Evolutionary conservation across 2,888 invertebrate genomes (phyloP), one percentile per base, ranked within the genome.

Genomic region (Hyposoter didymator): DNA sequence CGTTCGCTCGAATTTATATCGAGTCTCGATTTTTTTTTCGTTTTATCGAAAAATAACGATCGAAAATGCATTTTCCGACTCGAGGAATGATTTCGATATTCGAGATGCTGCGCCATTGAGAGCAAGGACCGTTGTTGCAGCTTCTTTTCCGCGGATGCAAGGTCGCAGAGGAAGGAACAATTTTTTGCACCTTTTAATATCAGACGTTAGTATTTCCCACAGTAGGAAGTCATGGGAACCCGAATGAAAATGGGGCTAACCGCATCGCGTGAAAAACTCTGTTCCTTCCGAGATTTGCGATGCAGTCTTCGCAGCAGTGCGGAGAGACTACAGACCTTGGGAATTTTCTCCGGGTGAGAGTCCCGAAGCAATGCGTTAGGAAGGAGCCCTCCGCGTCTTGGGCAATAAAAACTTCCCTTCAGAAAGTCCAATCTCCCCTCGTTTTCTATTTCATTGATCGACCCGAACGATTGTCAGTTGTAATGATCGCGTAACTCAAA

Each of bases 161-260:
- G 87, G 78, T 85, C 86, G 88, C 14, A 89, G 90, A 89, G 90
- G 87, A 84, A 88, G 86, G 88, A 67, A 87, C 78, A 84, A 90
- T 89, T 86, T 91, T 93, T 93, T 92, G 90, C 92, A 89, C 85
- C 89, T 88, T 90, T 91, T 90, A 91, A 92, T 93, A 91, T 92
- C 92, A 92, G 90, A 93, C 93, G 92, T 93, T 93, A 88, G 88
- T 89, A 89, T 93, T 93, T 93, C 93, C 92, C 93, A 93, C 92
- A 93, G 91, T 88, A 89, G 90, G 89, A 92, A 92, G 90, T 92
- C 91, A 90, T 90, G 91, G 90, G 90, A 90, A 90, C 86, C 83
- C 82, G 66, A 62, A 81, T 78, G 52, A 66, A 59, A 78, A 78
- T 47, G 32, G 85, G 85, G 79, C 62, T 79, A 79, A 47, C 73